A percentile compares a stretch with the other conserved stretches of the same genome.
These are phyloP conservation scores for Nesospiza acunhae DNA, from an alignment of 2,113 vertebrate species.

Conservation along the genomic window DNA sequence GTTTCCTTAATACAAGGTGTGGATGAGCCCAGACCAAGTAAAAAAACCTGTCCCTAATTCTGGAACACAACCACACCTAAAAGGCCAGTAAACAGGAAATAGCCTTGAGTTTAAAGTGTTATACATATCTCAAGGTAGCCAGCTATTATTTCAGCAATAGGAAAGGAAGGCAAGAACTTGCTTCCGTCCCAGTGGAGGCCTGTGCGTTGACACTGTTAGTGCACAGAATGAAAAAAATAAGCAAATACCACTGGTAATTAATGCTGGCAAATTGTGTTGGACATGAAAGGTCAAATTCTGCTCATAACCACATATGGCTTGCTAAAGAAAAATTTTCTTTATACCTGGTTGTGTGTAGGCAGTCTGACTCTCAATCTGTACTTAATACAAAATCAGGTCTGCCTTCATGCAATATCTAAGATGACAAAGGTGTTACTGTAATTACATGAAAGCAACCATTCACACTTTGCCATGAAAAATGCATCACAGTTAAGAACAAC, in stretches of 20 bases:
- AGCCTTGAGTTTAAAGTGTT: conserved; percentile 43
- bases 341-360: background rate
- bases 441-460: background rate
- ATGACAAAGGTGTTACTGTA: background rate
- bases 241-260: background rate
- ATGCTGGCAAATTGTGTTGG: background rate
- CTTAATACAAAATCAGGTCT: background rate
- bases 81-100: conserved; percentile 67
- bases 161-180: conserved; percentile 12
- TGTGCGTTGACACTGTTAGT: background rate
- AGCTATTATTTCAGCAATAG: conserved; percentile 46
- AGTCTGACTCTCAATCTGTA: background rate
- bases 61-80: conserved; percentile 54
- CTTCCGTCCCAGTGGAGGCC: background rate
- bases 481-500: background rate
- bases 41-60: conserved; percentile 57
- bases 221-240: background rate
- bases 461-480: background rate
- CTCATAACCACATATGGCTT: background rate
- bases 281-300: background rate
- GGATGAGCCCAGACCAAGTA: background rate
- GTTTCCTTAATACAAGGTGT: conserved; percentile 22
- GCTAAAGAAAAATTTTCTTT: background rate
- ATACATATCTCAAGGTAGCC: conserved; percentile 55
- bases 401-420: background rate